Conservation (phyloP, 2,797 vertebrate genomes). For the Sebastes steindachneri region DNA sequence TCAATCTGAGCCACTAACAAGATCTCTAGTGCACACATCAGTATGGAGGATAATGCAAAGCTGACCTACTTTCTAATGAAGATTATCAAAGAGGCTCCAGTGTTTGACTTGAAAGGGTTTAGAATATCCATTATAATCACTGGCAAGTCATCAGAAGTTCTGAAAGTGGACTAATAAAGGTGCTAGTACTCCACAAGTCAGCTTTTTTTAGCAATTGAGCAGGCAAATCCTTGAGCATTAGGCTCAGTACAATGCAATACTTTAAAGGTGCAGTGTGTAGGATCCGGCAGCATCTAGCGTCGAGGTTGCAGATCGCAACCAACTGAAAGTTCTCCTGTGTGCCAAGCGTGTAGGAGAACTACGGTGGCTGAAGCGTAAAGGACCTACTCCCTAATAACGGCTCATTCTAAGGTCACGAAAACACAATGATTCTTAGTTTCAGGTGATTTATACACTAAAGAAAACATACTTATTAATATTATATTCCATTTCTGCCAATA, state of each 20-base stretch:
- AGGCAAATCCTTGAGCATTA: not conserved
- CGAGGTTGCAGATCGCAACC: too few species aligned
- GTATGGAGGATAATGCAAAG: not conserved
- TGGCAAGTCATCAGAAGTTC: not conserved
- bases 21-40: not conserved
- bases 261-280: not conserved
- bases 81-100: not conserved
- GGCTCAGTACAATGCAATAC: not conserved
- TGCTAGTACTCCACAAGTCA: not conserved
- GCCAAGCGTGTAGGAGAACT: too few species aligned
- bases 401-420: too few species aligned
- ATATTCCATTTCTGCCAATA: too few species aligned
- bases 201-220: not conserved
- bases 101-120: not conserved
- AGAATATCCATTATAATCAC: not conserved
- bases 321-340: too few species aligned
- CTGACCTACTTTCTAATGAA: not conserved
- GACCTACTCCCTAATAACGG: too few species aligned
- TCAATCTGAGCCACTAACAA: constrained; percentile 5
- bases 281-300: too few species aligned
- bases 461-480: too few species aligned
- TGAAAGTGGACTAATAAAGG: not conserved
- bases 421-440: too few species aligned
- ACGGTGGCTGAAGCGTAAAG: too few species aligned
- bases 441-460: too few species aligned